Conservation (phyloP, 2,888 invertebrate genomes). For the Serrognathus titanus region DNA sequence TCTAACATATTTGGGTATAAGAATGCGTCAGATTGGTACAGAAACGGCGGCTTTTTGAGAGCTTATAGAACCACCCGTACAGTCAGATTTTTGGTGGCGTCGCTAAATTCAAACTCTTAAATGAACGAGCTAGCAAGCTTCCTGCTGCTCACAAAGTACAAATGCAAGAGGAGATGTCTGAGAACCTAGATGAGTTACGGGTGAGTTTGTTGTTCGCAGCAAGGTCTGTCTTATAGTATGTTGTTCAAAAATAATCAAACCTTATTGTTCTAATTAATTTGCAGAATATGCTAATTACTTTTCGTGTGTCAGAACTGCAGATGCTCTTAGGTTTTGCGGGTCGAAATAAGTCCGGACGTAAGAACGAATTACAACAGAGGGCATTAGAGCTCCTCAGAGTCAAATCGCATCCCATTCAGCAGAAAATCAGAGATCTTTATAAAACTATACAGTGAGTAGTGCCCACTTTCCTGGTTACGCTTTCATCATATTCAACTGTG, state of each 20-base stretch:
- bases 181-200: constrained; percentile 48
- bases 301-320: constrained; percentile 83
- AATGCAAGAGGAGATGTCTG: constrained; percentile 44
- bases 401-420: constrained; percentile 60
- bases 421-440: constrained; percentile 66
- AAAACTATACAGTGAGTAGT: constrained; percentile 61
- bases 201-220: constrained; percentile 28
- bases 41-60: constrained; percentile 15
- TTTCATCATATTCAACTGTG: neutral
- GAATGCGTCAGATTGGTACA: neutral
- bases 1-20: neutral
- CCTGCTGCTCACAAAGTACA: constrained; percentile 19
- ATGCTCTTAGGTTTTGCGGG: constrained; percentile 77
- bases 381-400: constrained; percentile 68
- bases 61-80: constrained; percentile 8
- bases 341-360: constrained; percentile 74
- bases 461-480: neutral
- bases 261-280: constrained; percentile 6
- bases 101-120: constrained; percentile 20
- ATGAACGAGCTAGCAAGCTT: constrained; percentile 24
- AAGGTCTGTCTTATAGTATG: too few relatives aligned
- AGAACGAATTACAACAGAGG: constrained; percentile 73
- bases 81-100: constrained; percentile 15
- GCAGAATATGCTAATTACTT: constrained; percentile 58
- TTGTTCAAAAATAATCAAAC: neutral